phyloP scores from a whole-genome alignment of 2,888 invertebrate genomes.

The Platycheirus rosarum region DNA sequence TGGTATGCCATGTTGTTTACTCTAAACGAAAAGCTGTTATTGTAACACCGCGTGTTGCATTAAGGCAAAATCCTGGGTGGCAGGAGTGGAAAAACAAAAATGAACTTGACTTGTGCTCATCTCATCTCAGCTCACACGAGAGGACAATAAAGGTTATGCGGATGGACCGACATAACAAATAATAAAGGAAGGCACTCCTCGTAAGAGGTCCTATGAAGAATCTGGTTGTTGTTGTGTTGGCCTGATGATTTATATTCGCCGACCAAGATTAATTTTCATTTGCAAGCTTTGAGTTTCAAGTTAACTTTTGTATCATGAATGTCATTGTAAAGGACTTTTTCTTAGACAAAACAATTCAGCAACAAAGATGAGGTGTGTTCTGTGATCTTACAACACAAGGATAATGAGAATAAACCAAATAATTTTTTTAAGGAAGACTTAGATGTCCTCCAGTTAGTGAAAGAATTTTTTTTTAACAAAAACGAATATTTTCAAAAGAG shows the following conservation, averaged over 20 bases:
- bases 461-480: no score
- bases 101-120: conserved; percentile 14
- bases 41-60: background rate
- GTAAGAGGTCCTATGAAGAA: conserved; percentile 14
- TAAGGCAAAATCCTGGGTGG: background rate
- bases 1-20: background rate
- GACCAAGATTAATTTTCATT: conserved; percentile 5
- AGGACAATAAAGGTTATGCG: conserved; percentile 16
- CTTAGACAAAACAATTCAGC: no score
- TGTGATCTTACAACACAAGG: no score
- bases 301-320: background rate
- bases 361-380: no score
- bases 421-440: no score
- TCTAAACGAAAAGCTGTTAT: background rate
- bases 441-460: no score
- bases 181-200: background rate
- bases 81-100: background rate
- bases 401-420: no score
- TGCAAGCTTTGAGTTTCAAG: background rate
- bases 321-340: background rate
- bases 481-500: no score
- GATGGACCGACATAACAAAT: background rate
- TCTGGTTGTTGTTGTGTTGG: conserved; percentile 11
- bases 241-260: conserved; percentile 11
- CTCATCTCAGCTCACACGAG: background rate